A percentile compares a stretch with the other conserved stretches of the same genome.
Evolutionary conservation across 2,888 invertebrate species (phyloP).

Genomic region (Zelleria hepariella): DNA sequence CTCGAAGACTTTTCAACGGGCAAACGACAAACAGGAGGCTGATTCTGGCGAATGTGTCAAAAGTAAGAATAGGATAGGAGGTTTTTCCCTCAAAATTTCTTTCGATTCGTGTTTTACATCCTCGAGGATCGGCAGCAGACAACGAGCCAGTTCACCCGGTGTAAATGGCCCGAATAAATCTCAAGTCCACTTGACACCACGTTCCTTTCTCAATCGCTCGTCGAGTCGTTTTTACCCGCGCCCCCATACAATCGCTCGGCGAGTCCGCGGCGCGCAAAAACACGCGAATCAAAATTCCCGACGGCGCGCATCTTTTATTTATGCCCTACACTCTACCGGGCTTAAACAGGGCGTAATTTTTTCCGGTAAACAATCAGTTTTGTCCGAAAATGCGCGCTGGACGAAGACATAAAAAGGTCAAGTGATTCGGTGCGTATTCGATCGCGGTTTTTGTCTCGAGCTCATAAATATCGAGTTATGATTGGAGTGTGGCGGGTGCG

Average conservation of each 20-base stretch:
- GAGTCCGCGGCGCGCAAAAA: slow-evolving; percentile 42
- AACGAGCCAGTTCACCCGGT: slow-evolving; percentile 17
- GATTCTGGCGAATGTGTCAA: no score
- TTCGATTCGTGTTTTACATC: no score
- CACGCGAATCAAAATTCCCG: slow-evolving; percentile 66
- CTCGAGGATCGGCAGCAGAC: no score
- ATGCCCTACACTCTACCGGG: slow-evolving; percentile 47
- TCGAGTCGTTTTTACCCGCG: slow-evolving; percentile 43
- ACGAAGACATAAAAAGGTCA: slow-evolving; percentile 61
- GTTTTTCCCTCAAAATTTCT: no score
- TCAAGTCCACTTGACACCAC: slow-evolving; percentile 43
- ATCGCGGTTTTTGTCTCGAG: slow-evolving; percentile 30
- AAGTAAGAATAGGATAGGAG: no score
- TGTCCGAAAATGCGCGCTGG: slow-evolving; percentile 67
- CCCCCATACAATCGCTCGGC: slow-evolving; percentile 42
- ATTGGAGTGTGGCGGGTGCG: slow-evolving; percentile 30
- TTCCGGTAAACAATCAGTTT: slow-evolving; percentile 72
- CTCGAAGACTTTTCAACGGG: no score
- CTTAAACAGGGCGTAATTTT: slow-evolving; percentile 69
- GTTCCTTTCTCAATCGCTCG: slow-evolving; percentile 52
- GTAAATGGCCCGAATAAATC: slow-evolving; percentile 42
- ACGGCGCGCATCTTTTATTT: slow-evolving; percentile 60
- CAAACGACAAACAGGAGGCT: no score
- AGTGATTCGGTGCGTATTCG: slow-evolving; percentile 40
- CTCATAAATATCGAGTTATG: slow-evolving; percentile 60